A percentile compares a stretch with the other conserved stretches of the same genome.
Conservation (phyloP, 2,113 vertebrate species). For the Colinus virginianus region DNA sequence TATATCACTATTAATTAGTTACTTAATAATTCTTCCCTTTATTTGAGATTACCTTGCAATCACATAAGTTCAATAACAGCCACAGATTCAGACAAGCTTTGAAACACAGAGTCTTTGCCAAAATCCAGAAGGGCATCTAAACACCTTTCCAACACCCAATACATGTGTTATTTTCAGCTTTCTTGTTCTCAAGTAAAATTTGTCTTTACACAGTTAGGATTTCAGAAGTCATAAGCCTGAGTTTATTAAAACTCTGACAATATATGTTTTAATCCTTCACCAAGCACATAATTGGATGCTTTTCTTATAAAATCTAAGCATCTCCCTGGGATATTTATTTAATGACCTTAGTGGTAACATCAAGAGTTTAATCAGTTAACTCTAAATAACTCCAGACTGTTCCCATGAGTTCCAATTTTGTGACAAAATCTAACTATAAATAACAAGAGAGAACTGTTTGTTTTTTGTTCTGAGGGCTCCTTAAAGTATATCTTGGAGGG, state of each 20-base stretch:
- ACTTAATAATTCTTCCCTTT: not conserved
- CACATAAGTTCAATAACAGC: not conserved
- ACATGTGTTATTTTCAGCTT: not conserved
- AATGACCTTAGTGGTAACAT: not conserved
- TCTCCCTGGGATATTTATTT: constrained; percentile 28
- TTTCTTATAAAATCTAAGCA: constrained; percentile 5
- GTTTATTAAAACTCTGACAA: not conserved
- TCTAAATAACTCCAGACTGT: constrained; percentile 23
- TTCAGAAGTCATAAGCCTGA: not conserved
- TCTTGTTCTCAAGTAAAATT: not conserved
- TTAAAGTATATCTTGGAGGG: not conserved
- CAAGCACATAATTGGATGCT: not conserved
- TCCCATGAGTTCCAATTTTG: not conserved
- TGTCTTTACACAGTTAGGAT: not conserved
- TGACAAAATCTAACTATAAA: not conserved
- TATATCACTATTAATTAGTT: not conserved
- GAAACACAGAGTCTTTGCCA: not conserved
- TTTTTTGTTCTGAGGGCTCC: not conserved
- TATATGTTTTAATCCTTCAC: not conserved
- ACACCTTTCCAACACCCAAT: not conserved
- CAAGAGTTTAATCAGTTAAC: constrained; percentile 18
- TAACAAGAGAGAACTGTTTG: not conserved
- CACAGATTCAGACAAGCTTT: not conserved
- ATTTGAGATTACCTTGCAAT: not conserved
- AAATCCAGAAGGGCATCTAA: not conserved